Evolutionary conservation across 2,888 invertebrate genomes (phyloP).

Genomic region (Chrysolina americana): DNA sequence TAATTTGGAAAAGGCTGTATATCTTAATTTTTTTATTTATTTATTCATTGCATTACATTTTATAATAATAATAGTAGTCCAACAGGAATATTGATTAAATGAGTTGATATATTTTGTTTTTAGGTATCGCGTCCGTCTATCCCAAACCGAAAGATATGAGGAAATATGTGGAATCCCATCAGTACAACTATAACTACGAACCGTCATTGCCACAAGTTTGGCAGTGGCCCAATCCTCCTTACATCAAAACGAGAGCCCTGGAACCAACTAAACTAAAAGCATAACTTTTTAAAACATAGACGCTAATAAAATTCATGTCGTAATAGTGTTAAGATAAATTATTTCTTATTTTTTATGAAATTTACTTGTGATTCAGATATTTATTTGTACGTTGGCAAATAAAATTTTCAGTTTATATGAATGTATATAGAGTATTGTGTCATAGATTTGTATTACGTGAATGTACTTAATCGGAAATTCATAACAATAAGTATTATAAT

Average conservation of each 20-base stretch:
- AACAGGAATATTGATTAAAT: too few species aligned
- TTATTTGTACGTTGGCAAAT: conserved; percentile 8
- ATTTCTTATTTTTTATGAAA: conserved; percentile 26
- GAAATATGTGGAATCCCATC: conserved; percentile 79
- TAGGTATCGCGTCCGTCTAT: conserved; percentile 87
- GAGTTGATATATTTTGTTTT: too few species aligned
- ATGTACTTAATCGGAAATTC: conserved; percentile 37
- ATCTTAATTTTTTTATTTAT: too few species aligned
- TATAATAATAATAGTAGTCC: too few species aligned
- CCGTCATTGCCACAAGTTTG: conserved; percentile 81
- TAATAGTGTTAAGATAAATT: conserved; percentile 23
- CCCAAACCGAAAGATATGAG: conserved; percentile 86
- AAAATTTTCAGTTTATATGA: conserved; percentile 5
- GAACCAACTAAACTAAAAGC: conserved; percentile 62
- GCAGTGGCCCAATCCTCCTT: conserved; percentile 72
- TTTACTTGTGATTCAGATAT: conserved; percentile 12
- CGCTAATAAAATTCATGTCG: conserved; percentile 21
- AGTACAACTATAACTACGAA: conserved; percentile 86
- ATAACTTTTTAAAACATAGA: conserved; percentile 42
- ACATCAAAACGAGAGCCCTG: conserved; percentile 64
- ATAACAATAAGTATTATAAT: conserved; percentile 24
- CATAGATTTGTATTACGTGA: conserved; percentile 33
- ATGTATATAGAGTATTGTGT: conserved; percentile 38
- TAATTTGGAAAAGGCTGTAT: too few species aligned
- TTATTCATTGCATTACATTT: too few species aligned